These are phyloP conservation scores for Danaus melanippus DNA, from an alignment of 1,140 invertebrate species.

Conservation along the genomic window DNA sequence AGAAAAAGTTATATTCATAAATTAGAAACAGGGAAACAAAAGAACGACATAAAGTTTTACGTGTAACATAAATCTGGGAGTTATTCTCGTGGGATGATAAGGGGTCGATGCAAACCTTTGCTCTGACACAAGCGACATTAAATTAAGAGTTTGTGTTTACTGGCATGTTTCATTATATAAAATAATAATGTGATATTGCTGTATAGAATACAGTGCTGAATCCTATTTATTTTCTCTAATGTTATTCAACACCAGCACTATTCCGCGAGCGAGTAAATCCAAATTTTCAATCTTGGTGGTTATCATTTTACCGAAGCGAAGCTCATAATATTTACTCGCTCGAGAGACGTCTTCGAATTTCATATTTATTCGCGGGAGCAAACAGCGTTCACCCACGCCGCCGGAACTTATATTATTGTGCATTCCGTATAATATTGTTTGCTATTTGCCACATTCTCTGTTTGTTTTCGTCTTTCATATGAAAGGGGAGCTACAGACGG, in stretches of 20 bases:
- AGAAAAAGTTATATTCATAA: conserved; percentile 29
- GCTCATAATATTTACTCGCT: conserved; percentile 65
- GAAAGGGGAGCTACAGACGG: conserved; percentile 66
- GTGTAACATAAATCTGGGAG: conserved; percentile 61
- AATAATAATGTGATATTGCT: conserved; percentile 2
- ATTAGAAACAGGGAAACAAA: conserved; percentile 47
- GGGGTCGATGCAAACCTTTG: conserved; percentile 28
- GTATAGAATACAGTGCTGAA: not conserved
- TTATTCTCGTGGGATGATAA: conserved; percentile 66
- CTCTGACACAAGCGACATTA: conserved; percentile 11
- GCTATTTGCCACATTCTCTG: conserved; percentile 70
- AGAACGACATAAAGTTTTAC: conserved; percentile 64
- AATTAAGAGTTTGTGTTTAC: conserved; percentile 3
- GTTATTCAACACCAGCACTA: conserved; percentile 31
- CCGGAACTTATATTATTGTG: conserved; percentile 66
- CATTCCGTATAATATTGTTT: conserved; percentile 73
- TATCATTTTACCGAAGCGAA: conserved; percentile 72
- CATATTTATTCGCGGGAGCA: conserved; percentile 69
- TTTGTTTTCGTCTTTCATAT: conserved; percentile 71
- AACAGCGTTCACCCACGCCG: conserved; percentile 49
- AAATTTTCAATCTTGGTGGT: conserved; percentile 67
- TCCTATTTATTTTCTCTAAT: too few relatives aligned
- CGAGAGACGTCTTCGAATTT: conserved; percentile 65
- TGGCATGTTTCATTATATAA: not conserved
- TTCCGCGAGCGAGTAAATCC: conserved; percentile 47